These are phyloP conservation scores for Nomia melanderi DNA, from an alignment of 1,140 invertebrate species.

Conservation along the genomic window DNA sequence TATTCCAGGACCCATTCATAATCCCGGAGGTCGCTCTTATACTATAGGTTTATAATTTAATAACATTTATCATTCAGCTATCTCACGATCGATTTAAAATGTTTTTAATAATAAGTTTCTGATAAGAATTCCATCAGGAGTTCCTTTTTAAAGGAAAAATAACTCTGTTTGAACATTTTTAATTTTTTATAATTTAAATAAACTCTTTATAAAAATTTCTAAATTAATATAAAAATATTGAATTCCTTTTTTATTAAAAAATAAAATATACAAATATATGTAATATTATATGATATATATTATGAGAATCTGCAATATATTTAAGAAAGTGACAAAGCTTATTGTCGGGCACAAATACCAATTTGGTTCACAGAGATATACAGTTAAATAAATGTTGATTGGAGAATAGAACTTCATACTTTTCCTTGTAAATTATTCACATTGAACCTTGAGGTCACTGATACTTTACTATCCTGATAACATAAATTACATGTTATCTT, in stretches of 20 bases:
- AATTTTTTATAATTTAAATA: neutral
- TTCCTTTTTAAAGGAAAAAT: neutral
- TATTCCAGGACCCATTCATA: conserved; percentile 85
- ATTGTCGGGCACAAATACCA: neutral
- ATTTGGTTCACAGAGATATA: neutral
- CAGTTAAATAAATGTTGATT: conserved; percentile 11
- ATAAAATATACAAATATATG: too few relatives aligned
- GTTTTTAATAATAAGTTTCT: neutral
- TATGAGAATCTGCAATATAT: neutral
- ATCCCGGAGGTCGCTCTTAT: conserved; percentile 90
- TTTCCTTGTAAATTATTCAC: conserved; percentile 1
- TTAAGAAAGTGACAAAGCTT: neutral
- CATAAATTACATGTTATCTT: conserved; percentile 60
- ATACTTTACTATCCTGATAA: conserved; percentile 60
- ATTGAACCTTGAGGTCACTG: conserved; percentile 44
- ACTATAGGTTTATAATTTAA: conserved; percentile 82
- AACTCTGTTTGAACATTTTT: neutral
- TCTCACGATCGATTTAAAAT: neutral
- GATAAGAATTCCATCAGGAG: neutral
- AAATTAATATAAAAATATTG: neutral
- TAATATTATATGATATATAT: too few relatives aligned
- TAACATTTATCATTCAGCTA: conserved; percentile 12
- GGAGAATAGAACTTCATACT: neutral
- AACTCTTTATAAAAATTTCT: conserved; percentile 1
- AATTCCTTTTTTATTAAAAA: neutral